Evolutionary conservation across 2,888 invertebrate species (phyloP), one percentile per base, ranked within the genome.

Genomic region (Heliconius erato): DNA sequence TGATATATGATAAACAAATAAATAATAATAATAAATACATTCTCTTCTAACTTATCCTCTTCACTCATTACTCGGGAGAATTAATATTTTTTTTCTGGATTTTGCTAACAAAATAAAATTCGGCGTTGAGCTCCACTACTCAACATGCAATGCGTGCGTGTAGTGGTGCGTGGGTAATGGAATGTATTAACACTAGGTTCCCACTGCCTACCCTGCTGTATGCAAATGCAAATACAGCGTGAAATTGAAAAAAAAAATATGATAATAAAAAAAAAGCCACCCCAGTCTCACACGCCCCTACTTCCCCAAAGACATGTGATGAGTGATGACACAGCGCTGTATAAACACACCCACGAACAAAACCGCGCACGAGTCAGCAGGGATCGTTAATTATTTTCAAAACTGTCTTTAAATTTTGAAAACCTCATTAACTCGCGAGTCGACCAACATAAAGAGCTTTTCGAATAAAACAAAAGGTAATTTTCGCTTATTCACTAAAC

Each of bases 401-500:
- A 94, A 92, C 92, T 90, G 91, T 93, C 91, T 94, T 93, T 92
- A 92, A 94, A 94, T 92, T 93, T 92, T 90, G 90, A 92, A 94
- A 93, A 95, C 92, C 95, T 95, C 95, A 95, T 95, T 95, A 94
- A 94, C 94, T 93, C 90, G 91, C 90, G 89, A 90, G 89, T 88
- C 91, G 88, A 86, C 87, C 86, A 89, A 90, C 91, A 94, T 93
- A 94, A 94, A 89, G 93, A 90, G 92, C 91, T 90, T 92, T 91
- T 88, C 87, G 88, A 92, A 92, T 93, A 92, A 92, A 91, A 94
- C 94, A 94, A 93, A 94, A 94, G 94, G 92, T 93, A 94, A 95
- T 95, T 95, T 95, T 95, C 93, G 95, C 95, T 94, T 95, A 95
- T 94, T 95, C 95, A 95, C 94, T 95, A 93, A 91, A 92, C 88